phyloP scores from a whole-genome alignment of 2,888 invertebrate species.

The Xestoiulus laeticollis region DNA sequence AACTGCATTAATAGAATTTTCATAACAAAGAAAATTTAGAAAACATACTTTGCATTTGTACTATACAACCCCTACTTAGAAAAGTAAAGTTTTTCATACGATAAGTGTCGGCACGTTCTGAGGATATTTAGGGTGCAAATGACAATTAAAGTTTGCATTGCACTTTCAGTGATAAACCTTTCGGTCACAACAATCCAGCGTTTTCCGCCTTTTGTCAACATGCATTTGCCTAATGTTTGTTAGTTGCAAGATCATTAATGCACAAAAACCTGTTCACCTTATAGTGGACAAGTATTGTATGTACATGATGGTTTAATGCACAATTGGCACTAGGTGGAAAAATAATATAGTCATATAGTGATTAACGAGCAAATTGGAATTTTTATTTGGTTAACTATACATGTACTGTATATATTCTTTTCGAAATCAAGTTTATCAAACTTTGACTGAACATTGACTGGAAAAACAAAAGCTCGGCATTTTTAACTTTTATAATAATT shows the following conservation, averaged over 20 bases:
- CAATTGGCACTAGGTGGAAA: neutral
- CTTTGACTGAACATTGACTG: too few relatives aligned
- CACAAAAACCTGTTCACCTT: constrained; percentile 30
- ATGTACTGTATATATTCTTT: too few relatives aligned
- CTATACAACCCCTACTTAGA: too few relatives aligned
- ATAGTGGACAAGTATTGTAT: neutral
- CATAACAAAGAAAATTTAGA: too few relatives aligned
- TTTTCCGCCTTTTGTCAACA: neutral
- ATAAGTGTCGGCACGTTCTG: neutral
- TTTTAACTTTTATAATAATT: too few relatives aligned
- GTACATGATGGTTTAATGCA: neutral
- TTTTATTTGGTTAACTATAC: too few relatives aligned
- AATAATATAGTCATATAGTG: too few relatives aligned
- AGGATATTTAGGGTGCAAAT: neutral
- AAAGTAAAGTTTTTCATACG: neutral
- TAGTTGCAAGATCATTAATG: neutral
- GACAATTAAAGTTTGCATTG: neutral
- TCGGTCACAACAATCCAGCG: neutral
- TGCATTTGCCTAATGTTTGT: neutral
- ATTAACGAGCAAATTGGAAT: too few relatives aligned
- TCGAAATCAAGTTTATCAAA: too few relatives aligned
- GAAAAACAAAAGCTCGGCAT: too few relatives aligned
- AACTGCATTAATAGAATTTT: too few relatives aligned
- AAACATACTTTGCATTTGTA: too few relatives aligned
- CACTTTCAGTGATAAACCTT: neutral